phyloP scores from a whole-genome alignment of 2,797 vertebrate species.

The Periophthalmus magnuspinnatus region DNA sequence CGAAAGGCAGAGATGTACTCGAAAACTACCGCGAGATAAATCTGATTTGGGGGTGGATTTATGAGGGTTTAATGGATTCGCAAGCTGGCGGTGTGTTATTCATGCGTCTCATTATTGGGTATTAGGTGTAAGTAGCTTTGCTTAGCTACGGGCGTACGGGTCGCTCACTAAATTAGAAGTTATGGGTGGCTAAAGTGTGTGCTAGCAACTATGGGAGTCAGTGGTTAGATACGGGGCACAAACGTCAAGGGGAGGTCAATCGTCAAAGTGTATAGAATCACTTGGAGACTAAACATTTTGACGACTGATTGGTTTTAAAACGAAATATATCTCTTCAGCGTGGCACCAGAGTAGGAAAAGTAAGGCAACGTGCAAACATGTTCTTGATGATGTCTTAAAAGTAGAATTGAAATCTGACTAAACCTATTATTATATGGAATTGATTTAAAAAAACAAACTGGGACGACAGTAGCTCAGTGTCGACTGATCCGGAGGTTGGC shows the following conservation, averaged over 20 bases:
- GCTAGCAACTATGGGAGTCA: neutral
- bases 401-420: no score
- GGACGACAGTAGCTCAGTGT: no score
- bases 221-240: neutral
- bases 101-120: neutral
- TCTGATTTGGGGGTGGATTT: constrained; percentile 9
- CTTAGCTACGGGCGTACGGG: neutral
- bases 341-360: no score
- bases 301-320: no score
- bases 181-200: neutral
- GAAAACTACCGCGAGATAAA: constrained; percentile 16
- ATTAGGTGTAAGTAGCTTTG: constrained; percentile 11
- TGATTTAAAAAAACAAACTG: no score
- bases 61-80: constrained; percentile 9
- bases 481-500: no score
- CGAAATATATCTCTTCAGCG: no score
- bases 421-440: no score
- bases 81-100: neutral
- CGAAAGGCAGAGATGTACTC: constrained; percentile 15
- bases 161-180: neutral
- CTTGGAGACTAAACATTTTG: no score
- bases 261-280: neutral
- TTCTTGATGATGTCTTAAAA: no score
- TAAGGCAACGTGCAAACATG: no score
- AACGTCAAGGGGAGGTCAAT: neutral